A percentile compares a stretch with the other conserved stretches of the same genome.
Conservation (phyloP, 1,140 invertebrate species). For the Solenopsis invicta region DNA sequence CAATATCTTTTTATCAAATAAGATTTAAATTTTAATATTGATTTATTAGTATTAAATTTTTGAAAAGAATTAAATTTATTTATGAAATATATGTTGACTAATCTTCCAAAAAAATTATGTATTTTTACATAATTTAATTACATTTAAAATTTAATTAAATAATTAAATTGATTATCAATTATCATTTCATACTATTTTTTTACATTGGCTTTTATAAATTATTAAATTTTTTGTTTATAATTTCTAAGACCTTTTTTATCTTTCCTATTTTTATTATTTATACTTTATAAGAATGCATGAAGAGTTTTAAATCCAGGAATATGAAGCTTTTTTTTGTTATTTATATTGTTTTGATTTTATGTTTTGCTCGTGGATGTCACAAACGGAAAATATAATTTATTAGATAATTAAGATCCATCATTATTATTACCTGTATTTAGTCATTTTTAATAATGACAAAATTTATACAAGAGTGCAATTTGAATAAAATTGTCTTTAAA, state of each 20-base stretch:
- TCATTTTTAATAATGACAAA: background rate
- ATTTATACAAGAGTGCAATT: constrained; percentile 5
- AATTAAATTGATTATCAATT: constrained; percentile 73
- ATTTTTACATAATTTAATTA: background rate
- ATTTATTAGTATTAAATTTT: background rate
- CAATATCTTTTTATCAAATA: background rate
- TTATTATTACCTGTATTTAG: background rate
- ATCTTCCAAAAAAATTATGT: background rate
- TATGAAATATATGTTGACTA: constrained; percentile 11
- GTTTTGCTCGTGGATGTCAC: constrained; percentile 24
- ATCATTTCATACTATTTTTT: constrained; percentile 28
- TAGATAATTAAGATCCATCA: background rate
- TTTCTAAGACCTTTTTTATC: constrained; percentile 14
- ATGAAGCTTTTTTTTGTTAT: constrained; percentile 11
- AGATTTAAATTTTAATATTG: background rate
- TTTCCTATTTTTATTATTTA: constrained; percentile 23
- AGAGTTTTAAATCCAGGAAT: constrained; percentile 24
- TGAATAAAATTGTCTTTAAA: background rate
- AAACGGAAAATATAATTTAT: background rate
- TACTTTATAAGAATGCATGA: constrained; percentile 31
- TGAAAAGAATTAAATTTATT: constrained; percentile 8
- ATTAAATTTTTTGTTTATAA: constrained; percentile 1
- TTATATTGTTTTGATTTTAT: constrained; percentile 40
- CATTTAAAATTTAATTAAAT: background rate
- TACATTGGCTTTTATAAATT: constrained; percentile 11